Base-by-base conservation (phyloP, 30 jellyfish, hydroid and myxozoan genomes). In the Pseudorhiza aurosa region DNA sequence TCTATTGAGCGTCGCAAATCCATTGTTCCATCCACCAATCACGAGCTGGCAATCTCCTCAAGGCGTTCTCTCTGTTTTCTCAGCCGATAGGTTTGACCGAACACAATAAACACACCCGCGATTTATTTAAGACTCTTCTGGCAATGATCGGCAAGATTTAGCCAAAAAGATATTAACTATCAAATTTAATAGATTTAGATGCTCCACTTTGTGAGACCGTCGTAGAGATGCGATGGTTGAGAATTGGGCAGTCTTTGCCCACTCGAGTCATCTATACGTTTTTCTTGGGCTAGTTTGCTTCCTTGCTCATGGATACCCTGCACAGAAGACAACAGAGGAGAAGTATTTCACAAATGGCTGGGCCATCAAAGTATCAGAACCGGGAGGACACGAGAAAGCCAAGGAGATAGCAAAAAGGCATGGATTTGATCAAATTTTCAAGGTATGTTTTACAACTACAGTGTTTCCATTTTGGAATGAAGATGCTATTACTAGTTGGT, bases 321-420 rank as follows among this genome's bases (percentile, higher is more conserved):
- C 74, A 45, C 75, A 65, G 33, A 58, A 67, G 53, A 83, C 30
- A 68, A 42, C 67, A 6, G 49, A 76, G n/a, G 85, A 76, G 53
- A 87, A 75, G 71, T 82, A 53, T 63, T 94, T 70, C 80, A 94
- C 99, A 11, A 94, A 94, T 88, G 99, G 99, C 86, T 94, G 99
- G 99, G 99, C 99, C 79, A 85, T 95, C 45, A 62, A 89, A 53
- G 77, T 95, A 9, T 19, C 91, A 31, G 98, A 94, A 18, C 77
- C 73, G n/a, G 85, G 82, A 42, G 93, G 96, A 36, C 51, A 67
- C 28, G 84, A 85, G 45, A 72, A 95, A 53, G 99, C 98, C 8
- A 77, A 89, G 58, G 78, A 91, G 36, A 84, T 95, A 17, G 97
- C 99, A 19, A 93, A 89, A 53, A 84, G 88, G 70, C 85, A 95